These are phyloP conservation scores for Zaprionus nigranus DNA, from an alignment of 1,140 invertebrate species.

Conservation along the genomic window DNA sequence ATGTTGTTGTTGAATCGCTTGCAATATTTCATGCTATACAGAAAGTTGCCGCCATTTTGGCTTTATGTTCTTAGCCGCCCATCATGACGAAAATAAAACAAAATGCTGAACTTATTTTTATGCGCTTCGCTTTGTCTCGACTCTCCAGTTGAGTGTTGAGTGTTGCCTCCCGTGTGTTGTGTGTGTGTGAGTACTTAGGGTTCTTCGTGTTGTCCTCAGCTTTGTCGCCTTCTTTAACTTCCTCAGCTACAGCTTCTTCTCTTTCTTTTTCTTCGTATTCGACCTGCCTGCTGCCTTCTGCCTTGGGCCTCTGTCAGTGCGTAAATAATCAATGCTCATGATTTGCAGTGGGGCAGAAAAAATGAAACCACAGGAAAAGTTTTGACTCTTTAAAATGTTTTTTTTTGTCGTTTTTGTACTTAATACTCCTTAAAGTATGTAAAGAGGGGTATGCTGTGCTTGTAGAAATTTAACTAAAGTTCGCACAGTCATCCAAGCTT, in stretches of 20 bases:
- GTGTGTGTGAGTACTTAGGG: neutral
- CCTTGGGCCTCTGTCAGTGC: slow-evolving; percentile 26
- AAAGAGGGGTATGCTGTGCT: neutral
- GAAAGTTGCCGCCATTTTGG: slow-evolving; percentile 38
- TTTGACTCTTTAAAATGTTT: slow-evolving; percentile 42
- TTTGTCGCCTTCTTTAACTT: neutral
- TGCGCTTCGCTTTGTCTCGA: slow-evolving; percentile 17
- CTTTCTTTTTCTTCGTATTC: neutral
- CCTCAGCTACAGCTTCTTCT: neutral
- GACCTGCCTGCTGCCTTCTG: neutral
- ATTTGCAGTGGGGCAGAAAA: slow-evolving; percentile 33
- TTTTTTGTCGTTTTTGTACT: neutral
- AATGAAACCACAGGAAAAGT: slow-evolving; percentile 32
- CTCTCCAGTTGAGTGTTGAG: neutral
- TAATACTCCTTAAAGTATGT: neutral
- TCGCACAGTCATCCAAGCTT: neutral
- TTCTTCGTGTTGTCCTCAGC: neutral
- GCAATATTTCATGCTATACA: slow-evolving; percentile 30
- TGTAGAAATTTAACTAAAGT: neutral
- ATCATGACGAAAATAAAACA: slow-evolving; percentile 34
- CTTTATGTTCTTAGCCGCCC: slow-evolving; percentile 38
- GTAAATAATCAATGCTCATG: slow-evolving; percentile 67
- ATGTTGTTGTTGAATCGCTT: slow-evolving; percentile 24
- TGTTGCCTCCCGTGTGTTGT: neutral
- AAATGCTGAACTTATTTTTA: slow-evolving; percentile 39